Evolutionary conservation across 1,140 invertebrate species (phyloP).

Genomic region (Sycobia sp.): DNA sequence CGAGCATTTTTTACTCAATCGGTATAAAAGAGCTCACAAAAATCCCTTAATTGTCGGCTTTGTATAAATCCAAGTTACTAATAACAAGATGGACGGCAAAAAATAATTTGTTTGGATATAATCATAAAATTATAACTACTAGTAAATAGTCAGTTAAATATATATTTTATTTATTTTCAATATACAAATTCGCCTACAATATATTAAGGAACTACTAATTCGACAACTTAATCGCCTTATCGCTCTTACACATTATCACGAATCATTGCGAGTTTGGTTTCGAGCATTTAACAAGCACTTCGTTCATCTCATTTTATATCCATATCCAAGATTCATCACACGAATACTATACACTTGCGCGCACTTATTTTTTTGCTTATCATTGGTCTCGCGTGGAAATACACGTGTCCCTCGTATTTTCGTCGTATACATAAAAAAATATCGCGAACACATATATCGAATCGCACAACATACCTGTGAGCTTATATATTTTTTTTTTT

Average conservation of each 20-base stretch:
- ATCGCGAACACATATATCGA: constrained; percentile 37
- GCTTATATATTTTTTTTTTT: constrained; percentile 15
- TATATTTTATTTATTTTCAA: constrained; percentile 52
- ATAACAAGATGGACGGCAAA: too few species aligned
- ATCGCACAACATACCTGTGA: constrained; percentile 27
- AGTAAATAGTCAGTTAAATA: constrained; percentile 47
- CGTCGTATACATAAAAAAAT: constrained; percentile 46
- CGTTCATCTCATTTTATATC: constrained; percentile 24
- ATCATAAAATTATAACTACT: not conserved
- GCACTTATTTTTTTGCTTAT: not conserved
- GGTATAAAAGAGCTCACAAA: too few species aligned
- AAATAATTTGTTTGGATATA: too few species aligned
- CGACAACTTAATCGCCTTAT: constrained; percentile 50
- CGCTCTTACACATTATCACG: constrained; percentile 53
- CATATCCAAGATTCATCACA: too few species aligned
- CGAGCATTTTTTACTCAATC: too few species aligned
- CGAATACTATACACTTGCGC: too few species aligned
- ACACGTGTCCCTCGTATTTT: constrained; percentile 29
- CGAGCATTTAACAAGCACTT: constrained; percentile 45
- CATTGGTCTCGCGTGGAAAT: constrained; percentile 25
- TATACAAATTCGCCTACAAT: constrained; percentile 56
- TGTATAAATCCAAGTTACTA: too few species aligned
- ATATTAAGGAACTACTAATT: constrained; percentile 55
- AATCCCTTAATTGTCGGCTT: too few species aligned
- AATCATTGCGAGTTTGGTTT: constrained; percentile 57